A percentile compares a stretch with the other conserved stretches of the same genome.
Evolutionary conservation across 2,888 invertebrate genomes (phyloP).

Genomic region (Rapana venosa): DNA sequence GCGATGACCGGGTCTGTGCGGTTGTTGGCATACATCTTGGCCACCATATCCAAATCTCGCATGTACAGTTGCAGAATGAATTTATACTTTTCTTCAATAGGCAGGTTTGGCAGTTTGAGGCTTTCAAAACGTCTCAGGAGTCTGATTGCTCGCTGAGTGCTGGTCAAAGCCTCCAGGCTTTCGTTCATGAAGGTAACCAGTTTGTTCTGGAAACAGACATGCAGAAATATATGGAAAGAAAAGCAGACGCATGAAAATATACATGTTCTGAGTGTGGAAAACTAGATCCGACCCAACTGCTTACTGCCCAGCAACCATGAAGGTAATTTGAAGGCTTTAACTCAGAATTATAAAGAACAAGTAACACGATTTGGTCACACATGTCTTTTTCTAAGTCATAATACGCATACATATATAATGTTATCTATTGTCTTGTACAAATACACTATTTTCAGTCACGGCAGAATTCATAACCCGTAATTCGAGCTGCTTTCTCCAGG

Average conservation of each 20-base stretch:
- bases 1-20: slow-evolving; percentile 86
- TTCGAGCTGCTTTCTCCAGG: too few relatives aligned
- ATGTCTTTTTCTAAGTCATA: too few relatives aligned
- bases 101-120: slow-evolving; percentile 53
- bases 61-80: slow-evolving; percentile 79
- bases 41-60: slow-evolving; percentile 38
- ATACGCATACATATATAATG: too few relatives aligned
- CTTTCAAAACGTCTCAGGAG: slow-evolving; percentile 74
- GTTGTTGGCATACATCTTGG: slow-evolving; percentile 84
- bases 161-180: slow-evolving; percentile 73
- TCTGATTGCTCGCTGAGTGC: slow-evolving; percentile 72
- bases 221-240: neutral
- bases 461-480: too few relatives aligned
- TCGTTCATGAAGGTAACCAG: slow-evolving; percentile 76
- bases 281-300: too few relatives aligned
- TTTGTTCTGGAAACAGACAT: slow-evolving; percentile 57
- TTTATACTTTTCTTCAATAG: slow-evolving; percentile 76
- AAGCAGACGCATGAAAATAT: neutral
- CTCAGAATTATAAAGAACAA: too few relatives aligned
- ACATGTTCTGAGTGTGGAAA: neutral
- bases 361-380: too few relatives aligned
- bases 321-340: too few relatives aligned
- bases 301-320: too few relatives aligned
- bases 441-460: too few relatives aligned
- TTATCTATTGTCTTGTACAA: too few relatives aligned